Evolutionary conservation across 2,888 invertebrate species (phyloP).

Genomic region (Leptura quadrifasciata): DNA sequence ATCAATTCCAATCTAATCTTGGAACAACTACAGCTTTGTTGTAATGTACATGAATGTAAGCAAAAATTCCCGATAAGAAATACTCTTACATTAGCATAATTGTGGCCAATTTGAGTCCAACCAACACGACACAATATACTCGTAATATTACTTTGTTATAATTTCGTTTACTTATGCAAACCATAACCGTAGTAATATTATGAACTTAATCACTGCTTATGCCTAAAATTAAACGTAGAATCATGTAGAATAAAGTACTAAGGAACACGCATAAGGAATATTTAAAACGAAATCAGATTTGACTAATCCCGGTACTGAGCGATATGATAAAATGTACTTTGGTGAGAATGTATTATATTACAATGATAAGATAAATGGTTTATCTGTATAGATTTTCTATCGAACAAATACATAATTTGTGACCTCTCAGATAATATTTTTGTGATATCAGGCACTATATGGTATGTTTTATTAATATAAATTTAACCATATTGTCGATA

Average conservation of each 20-base stretch:
- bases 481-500: constrained; percentile 4
- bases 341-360: constrained; percentile 20
- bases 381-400: constrained; percentile 27
- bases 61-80: constrained; percentile 30
- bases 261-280: constrained; percentile 5
- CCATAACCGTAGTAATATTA: constrained; percentile 26
- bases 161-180: constrained; percentile 37
- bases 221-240: constrained; percentile 5
- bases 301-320: constrained; percentile 1
- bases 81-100: constrained; percentile 34
- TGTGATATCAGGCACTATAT: background rate
- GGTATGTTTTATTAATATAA: background rate
- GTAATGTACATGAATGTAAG: background rate
- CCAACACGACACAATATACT: constrained; percentile 30
- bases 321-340: constrained; percentile 23
- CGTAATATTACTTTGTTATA: constrained; percentile 31
- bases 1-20: background rate
- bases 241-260: constrained; percentile 10
- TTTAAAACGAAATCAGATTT: constrained; percentile 4
- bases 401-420: constrained; percentile 19
- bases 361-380: constrained; percentile 15
- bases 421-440: constrained; percentile 24
- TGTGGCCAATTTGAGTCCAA: constrained; percentile 32
- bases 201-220: constrained; percentile 5
- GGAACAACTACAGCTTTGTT: background rate